phyloP scores from a whole-genome alignment of 2,888 invertebrate species.

The Keiferia lycopersicella region DNA sequence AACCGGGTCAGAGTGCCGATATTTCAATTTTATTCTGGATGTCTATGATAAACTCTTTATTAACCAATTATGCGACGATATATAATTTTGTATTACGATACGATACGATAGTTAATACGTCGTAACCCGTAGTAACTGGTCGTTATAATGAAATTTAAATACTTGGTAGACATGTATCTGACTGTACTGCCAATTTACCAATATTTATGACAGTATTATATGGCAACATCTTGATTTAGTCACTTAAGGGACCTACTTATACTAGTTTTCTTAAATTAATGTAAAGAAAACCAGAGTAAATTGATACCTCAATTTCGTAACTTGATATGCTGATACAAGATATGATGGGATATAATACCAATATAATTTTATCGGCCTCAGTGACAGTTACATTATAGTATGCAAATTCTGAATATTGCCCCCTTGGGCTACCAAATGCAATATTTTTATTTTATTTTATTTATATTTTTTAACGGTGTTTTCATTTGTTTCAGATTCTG shows the following conservation, averaged over 20 bases:
- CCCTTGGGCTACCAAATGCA: background rate
- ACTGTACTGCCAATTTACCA: background rate
- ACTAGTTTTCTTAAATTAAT: no score
- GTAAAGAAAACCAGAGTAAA: no score
- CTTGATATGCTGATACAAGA: background rate
- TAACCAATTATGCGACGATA: background rate
- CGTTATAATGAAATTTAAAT: background rate
- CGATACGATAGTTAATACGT: background rate
- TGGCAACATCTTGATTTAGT: no score
- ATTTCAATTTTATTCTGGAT: no score
- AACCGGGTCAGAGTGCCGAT: no score
- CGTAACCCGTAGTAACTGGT: background rate
- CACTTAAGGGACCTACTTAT: no score
- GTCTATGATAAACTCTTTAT: no score
- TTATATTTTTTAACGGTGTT: conserved; percentile 15
- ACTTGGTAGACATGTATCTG: background rate
- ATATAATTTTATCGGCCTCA: background rate
- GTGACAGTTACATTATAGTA: background rate
- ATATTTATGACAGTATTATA: background rate
- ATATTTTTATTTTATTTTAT: no score
- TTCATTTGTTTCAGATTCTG: conserved; percentile 21
- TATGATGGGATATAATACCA: background rate
- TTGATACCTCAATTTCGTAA: no score
- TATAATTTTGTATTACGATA: background rate
- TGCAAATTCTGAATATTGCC: conserved; percentile 1